Conservation (phyloP, 2,888 invertebrate genomes). For the Cordilura impudica region DNA sequence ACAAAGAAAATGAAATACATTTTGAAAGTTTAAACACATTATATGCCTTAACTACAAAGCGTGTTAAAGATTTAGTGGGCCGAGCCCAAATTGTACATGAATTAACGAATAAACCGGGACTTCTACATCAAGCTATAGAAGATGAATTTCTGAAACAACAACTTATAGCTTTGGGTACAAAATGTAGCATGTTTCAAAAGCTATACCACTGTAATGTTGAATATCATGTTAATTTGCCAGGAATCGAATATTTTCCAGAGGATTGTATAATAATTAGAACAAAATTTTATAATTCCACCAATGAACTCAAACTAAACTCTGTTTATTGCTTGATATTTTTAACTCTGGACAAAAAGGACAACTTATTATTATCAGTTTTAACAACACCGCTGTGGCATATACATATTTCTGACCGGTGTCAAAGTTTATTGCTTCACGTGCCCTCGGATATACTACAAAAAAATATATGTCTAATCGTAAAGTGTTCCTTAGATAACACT, state of each 20-base stretch:
- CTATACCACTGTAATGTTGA: constrained; percentile 64
- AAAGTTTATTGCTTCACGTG: constrained; percentile 65
- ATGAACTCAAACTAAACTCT: background rate
- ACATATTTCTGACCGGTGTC: constrained; percentile 61
- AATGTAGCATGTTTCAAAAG: constrained; percentile 61
- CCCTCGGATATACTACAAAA: constrained; percentile 66
- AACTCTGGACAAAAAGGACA: constrained; percentile 60
- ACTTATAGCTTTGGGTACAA: constrained; percentile 68
- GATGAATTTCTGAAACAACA: constrained; percentile 72
- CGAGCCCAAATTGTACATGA: constrained; percentile 63
- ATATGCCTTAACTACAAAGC: constrained; percentile 67
- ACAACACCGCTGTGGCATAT: constrained; percentile 69
- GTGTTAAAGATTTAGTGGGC: constrained; percentile 63
- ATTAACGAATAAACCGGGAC: constrained; percentile 65
- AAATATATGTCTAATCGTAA: constrained; percentile 66
- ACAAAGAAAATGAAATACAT: constrained; percentile 7
- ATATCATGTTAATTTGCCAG: constrained; percentile 67
- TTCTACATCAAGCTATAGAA: constrained; percentile 67
- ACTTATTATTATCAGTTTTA: constrained; percentile 51
- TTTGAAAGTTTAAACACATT: constrained; percentile 53
- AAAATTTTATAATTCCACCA: background rate
- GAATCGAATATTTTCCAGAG: constrained; percentile 21
- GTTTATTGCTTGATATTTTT: constrained; percentile 68
- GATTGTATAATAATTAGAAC: constrained; percentile 37
- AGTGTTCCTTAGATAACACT: constrained; percentile 46